phyloP scores from a whole-genome alignment of 2,113 vertebrate genomes.

The Myocastor coypus region DNA sequence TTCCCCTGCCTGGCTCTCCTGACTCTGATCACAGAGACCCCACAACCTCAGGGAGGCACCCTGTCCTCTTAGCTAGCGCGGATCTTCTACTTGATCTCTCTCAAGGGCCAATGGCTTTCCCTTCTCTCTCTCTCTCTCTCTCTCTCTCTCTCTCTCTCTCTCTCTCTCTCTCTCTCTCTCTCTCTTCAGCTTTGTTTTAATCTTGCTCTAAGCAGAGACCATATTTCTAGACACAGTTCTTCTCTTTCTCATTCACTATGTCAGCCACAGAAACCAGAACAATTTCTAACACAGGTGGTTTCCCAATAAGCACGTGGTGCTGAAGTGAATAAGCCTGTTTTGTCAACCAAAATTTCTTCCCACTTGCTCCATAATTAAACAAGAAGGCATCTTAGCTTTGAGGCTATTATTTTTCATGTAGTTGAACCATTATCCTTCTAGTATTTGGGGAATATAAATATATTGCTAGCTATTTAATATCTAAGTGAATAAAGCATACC shows the following conservation, averaged over 20 bases:
- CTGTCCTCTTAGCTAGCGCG: background rate
- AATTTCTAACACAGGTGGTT: background rate
- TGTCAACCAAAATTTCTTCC: conserved; percentile 2
- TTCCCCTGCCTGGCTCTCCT: background rate
- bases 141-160: too few species aligned
- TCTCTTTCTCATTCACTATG: background rate
- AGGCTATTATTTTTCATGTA: conserved; percentile 17
- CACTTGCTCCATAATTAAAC: background rate
- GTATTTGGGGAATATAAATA: background rate
- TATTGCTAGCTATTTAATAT: background rate
- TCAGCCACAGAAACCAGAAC: background rate
- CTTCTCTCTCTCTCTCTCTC: too few species aligned
- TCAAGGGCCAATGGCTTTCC: background rate
- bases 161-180: background rate
- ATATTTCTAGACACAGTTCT: background rate
- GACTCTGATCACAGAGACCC: background rate
- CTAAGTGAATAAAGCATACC: conserved; percentile 4
- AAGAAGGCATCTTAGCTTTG: background rate
- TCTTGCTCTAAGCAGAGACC: background rate
- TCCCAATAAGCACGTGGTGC: conserved; percentile 19
- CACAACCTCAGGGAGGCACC: background rate
- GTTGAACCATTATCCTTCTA: background rate
- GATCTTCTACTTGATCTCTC: background rate
- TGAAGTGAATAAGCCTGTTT: background rate
- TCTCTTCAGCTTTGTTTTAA: background rate